A percentile compares a stretch with the other conserved stretches of the same genome.
phyloP scores from a whole-genome alignment of 2,113 vertebrate genomes.

The Albula glossodonta region DNA sequence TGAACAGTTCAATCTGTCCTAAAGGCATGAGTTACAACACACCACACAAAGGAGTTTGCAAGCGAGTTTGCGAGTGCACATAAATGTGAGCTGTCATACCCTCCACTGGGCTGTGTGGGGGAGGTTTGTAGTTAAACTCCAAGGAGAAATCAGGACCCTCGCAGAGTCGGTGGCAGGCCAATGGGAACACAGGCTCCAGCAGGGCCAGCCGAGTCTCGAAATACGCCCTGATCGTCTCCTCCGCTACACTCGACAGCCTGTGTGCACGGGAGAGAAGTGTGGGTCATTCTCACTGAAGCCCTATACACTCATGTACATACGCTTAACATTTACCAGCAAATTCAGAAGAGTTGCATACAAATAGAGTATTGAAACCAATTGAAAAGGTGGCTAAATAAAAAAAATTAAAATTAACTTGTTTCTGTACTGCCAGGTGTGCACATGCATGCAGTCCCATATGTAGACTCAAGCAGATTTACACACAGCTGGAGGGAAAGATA shows the following conservation, averaged over 20 bases:
- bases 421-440: not conserved
- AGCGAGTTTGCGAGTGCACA: not conserved
- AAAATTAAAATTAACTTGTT: too few species aligned
- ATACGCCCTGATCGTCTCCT: constrained; percentile 86
- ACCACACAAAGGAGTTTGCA: too few species aligned
- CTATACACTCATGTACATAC: not conserved
- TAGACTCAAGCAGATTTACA: too few species aligned
- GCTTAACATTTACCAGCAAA: too few species aligned
- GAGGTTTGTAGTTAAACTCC: constrained; percentile 85
- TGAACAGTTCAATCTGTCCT: too few species aligned
- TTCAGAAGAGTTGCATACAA: too few species aligned
- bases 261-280: not conserved
- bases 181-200: constrained; percentile 87
- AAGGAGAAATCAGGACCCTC: constrained; percentile 90
- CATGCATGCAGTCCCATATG: too few species aligned
- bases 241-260: constrained; percentile 87
- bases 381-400: too few species aligned
- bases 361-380: too few species aligned
- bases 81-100: constrained; percentile 66
- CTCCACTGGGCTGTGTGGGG: constrained; percentile 78
- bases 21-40: too few species aligned
- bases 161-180: constrained; percentile 90
- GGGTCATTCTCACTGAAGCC: not conserved
- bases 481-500: too few species aligned
- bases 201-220: constrained; percentile 86